Percentiles rank a stretch among this genome's conserved stretches.
phyloP scores from a whole-genome alignment of 2,797 vertebrate genomes.

The Ataeniobius toweri region DNA sequence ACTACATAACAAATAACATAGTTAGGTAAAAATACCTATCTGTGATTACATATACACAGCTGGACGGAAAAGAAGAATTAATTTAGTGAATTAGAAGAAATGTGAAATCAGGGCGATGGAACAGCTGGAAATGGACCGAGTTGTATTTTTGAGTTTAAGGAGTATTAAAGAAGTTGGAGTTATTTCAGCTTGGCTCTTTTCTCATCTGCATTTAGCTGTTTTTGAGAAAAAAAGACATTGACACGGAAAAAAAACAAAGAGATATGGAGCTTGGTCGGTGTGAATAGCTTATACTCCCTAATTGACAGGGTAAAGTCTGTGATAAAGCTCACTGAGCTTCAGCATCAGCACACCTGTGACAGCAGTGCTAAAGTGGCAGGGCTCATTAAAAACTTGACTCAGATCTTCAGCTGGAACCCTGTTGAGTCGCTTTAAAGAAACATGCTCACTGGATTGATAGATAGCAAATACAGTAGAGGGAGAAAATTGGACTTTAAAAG shows the following conservation, averaged over 20 bases:
- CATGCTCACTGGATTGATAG: constrained; percentile 67
- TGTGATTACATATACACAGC: constrained; percentile 19
- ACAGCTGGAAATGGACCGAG: constrained; percentile 36
- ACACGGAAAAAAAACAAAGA: constrained; percentile 46
- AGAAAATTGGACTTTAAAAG: constrained; percentile 78
- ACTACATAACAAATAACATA: no score
- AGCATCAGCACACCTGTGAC: constrained; percentile 73
- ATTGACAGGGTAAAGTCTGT: constrained; percentile 70
- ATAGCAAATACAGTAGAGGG: constrained; percentile 76
- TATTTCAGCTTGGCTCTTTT: constrained; percentile 34
- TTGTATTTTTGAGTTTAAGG: not conserved
- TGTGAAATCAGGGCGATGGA: constrained; percentile 9
- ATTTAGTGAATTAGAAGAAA: constrained; percentile 13
- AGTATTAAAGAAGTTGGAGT: constrained; percentile 20
- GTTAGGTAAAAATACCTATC: constrained; percentile 26
- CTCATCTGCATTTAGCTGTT: constrained; percentile 37
- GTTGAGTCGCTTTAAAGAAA: constrained; percentile 73
- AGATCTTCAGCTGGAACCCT: constrained; percentile 67
- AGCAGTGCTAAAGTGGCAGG: constrained; percentile 62
- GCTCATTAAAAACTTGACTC: constrained; percentile 80
- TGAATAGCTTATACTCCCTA: constrained; percentile 64
- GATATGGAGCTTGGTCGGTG: constrained; percentile 28
- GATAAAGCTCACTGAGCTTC: constrained; percentile 66
- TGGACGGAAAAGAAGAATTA: constrained; percentile 19
- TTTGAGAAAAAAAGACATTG: constrained; percentile 22